A percentile compares a stretch with the other conserved stretches of the same genome.
These are phyloP conservation scores for Drosophila hawaiiensis DNA, from an alignment of 2,888 invertebrate genomes.

Conservation along the genomic window DNA sequence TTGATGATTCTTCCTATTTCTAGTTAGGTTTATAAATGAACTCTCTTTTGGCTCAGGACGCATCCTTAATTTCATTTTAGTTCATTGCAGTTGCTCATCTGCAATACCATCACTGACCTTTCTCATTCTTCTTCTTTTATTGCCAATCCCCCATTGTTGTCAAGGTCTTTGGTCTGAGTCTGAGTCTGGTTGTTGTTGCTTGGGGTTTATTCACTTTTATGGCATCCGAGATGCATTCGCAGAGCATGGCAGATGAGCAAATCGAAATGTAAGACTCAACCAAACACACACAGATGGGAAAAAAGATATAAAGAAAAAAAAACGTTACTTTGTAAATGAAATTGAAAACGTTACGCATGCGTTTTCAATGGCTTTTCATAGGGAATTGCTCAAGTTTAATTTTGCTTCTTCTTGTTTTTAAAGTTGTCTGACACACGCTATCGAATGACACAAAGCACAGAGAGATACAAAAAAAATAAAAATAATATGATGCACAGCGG, in stretches of 20 bases:
- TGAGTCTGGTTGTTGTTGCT: not conserved
- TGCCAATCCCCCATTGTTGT: constrained; percentile 34
- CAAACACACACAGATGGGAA: not conserved
- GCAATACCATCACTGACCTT: constrained; percentile 32
- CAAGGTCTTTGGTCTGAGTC: constrained; percentile 56
- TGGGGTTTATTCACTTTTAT: constrained; percentile 60
- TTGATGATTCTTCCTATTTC: not conserved
- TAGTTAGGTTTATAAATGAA: too few species aligned
- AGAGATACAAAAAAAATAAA: constrained; percentile 6
- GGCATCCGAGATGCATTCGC: constrained; percentile 44
- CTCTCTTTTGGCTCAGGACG: not conserved
- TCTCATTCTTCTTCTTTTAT: constrained; percentile 11
- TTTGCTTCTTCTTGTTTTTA: constrained; percentile 27
- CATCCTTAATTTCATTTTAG: not conserved
- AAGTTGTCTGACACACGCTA: constrained; percentile 51
- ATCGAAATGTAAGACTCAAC: constrained; percentile 26
- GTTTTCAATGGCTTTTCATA: constrained; percentile 51
- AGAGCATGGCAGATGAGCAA: constrained; percentile 10
- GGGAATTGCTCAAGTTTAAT: constrained; percentile 1
- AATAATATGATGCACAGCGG: constrained; percentile 11
- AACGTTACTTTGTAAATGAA: constrained; percentile 59
- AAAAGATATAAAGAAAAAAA: constrained; percentile 6
- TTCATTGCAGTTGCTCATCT: not conserved
- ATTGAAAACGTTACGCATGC: constrained; percentile 80
- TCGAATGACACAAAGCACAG: constrained; percentile 65